Base-by-base conservation (phyloP, 2,797 vertebrate species). In the Oryzias sinensis region DNA sequence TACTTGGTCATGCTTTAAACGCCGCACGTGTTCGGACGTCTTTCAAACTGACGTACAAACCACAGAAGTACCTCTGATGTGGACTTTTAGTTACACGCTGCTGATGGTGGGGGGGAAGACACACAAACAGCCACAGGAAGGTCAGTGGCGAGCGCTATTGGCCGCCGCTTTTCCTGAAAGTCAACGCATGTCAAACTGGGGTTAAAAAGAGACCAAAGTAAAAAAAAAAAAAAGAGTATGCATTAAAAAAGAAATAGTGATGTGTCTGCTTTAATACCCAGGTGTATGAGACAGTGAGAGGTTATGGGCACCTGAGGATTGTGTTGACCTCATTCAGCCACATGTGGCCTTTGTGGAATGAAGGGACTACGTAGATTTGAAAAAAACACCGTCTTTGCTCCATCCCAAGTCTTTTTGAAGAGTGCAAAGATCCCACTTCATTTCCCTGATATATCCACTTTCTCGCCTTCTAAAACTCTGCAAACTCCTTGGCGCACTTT, bases 401-500 rank as follows among this genome's bases (percentile, higher is more conserved):
- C 93, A 93, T 93, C 93, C 93, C 90, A 88, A 92, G 93, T 94
- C 93, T 94, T 94, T 94, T 93, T 93, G 93, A 92, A 94, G 93
- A 96, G 95, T 95, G 94, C 94, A 95, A 95, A 95, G 93, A 95
- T 93, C 93, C 93, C 92, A 37, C 93, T 88, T 93, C 70, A 86
- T 93, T 91, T 91, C 94, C 93, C 91, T 93, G 92, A 94, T 91
- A 90, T 91, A 90, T 92, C 93, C 91, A 88, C 85, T 83, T 88
- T 87, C 83, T 81, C 77, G 69, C 80, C 75, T 89, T 88, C 88
- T 96, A 99, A 94, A 99, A 99, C 90, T 98, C 97, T 66, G 94
- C 93, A 92, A 99, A 99, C 90, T 99, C 97, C 89, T 96, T 99
- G 49, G 87, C 92, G 74, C 97, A 99, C 91, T 99, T 99, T 92